Evolutionary conservation across 1,140 invertebrate species (phyloP).

Genomic region (Nasonia longicornis): DNA sequence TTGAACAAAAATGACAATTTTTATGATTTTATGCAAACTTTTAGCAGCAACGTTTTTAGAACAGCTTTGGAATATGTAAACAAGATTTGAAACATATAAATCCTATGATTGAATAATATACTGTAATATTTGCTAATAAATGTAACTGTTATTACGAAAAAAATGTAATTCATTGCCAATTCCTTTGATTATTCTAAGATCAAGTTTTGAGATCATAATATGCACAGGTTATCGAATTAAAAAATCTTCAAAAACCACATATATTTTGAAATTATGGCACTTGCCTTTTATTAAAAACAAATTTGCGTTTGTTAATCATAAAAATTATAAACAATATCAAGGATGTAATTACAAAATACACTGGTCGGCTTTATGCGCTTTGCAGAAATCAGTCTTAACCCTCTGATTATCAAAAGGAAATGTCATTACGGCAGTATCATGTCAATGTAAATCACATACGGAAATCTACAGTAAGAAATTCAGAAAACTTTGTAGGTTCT

Average conservation of each 20-base stretch:
- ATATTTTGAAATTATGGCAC: conserved; percentile 61
- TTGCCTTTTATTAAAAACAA: conserved; percentile 66
- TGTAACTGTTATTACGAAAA: no score
- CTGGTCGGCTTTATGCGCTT: conserved; percentile 53
- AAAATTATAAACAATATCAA: conserved; percentile 61
- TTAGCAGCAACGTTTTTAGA: conserved; percentile 33
- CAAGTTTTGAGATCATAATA: background rate
- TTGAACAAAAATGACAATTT: background rate
- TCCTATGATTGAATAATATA: no score
- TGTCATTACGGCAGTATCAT: background rate
- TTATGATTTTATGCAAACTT: conserved; percentile 44
- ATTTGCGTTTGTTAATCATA: conserved; percentile 57
- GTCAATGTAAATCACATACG: background rate
- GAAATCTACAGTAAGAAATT: conserved; percentile 15
- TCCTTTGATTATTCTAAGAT: no score
- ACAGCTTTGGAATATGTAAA: conserved; percentile 27
- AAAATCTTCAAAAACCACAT: background rate
- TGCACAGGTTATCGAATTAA: background rate
- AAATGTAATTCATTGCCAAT: background rate
- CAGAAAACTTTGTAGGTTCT: background rate
- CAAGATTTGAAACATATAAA: background rate
- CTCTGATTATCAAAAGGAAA: conserved; percentile 55
- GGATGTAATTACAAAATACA: conserved; percentile 62
- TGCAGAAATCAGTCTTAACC: conserved; percentile 61
- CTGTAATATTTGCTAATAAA: no score